Evolutionary conservation across 2,113 vertebrate species (phyloP).

Genomic region (Barnardius zonarius): DNA sequence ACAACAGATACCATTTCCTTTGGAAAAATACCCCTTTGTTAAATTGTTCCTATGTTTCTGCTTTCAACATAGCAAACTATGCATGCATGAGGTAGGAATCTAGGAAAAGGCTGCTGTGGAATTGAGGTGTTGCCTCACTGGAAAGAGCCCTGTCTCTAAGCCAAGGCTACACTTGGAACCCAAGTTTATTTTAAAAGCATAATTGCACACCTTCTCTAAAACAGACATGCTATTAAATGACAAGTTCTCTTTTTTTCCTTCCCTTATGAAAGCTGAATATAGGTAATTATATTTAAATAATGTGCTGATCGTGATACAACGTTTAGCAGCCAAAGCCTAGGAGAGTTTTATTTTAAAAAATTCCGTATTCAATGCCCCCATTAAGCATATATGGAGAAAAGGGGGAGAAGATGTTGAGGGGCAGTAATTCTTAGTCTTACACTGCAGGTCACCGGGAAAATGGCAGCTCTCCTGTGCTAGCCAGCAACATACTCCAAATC

Average conservation of each 20-base stretch:
- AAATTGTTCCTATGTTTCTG: neutral
- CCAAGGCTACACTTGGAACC: slow-evolving; percentile 22
- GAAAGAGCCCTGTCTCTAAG: slow-evolving; percentile 4
- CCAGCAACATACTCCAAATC: neutral
- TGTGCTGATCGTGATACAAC: slow-evolving; percentile 37
- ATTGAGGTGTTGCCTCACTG: neutral
- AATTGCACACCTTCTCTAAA: slow-evolving; percentile 49
- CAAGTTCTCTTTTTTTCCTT: neutral
- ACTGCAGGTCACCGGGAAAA: neutral
- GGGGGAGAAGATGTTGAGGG: neutral
- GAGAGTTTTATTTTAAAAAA: slow-evolving; percentile 22
- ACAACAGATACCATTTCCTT: neutral
- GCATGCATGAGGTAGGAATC: neutral
- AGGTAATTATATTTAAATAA: slow-evolving; percentile 56
- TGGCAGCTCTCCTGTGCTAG: neutral
- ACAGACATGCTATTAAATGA: slow-evolving; percentile 48
- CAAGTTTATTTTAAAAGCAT: slow-evolving; percentile 52
- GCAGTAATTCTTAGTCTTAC: neutral
- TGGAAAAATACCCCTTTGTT: neutral
- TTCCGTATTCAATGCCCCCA: neutral
- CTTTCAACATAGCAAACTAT: neutral
- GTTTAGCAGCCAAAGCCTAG: slow-evolving; percentile 28
- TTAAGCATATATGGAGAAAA: neutral
- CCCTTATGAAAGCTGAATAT: slow-evolving; percentile 39
- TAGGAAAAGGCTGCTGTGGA: neutral